A percentile compares a stretch with the other conserved stretches of the same genome.
These are phyloP conservation scores for Crepidodera aurea DNA, from an alignment of 2,888 invertebrate species.

Conservation along the genomic window DNA sequence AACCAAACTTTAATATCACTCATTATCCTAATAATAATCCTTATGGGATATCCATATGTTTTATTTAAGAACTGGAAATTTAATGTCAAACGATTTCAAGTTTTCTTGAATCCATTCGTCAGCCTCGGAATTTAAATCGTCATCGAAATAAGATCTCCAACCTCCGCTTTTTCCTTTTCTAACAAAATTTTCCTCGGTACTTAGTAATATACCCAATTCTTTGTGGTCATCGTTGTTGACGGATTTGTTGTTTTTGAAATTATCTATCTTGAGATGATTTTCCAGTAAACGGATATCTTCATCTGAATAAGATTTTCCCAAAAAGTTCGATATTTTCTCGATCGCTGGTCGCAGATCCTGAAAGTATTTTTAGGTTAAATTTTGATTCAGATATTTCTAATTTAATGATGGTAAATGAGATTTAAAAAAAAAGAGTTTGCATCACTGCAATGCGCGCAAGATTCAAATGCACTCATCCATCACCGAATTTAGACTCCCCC, in stretches of 20 bases:
- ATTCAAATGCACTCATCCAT: too few relatives aligned
- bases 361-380: slow-evolving; percentile 38
- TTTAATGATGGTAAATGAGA: too few relatives aligned
- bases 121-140: slow-evolving; percentile 71
- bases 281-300: slow-evolving; percentile 70
- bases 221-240: slow-evolving; percentile 75
- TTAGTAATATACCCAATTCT: slow-evolving; percentile 68
- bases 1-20: too few relatives aligned
- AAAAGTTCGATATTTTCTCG: slow-evolving; percentile 68
- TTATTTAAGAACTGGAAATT: slow-evolving; percentile 13
- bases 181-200: slow-evolving; percentile 71
- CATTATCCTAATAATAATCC: too few relatives aligned
- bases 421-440: too few relatives aligned
- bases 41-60: too few relatives aligned
- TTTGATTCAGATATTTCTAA: not conserved
- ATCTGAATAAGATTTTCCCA: slow-evolving; percentile 66
- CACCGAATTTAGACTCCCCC: too few relatives aligned
- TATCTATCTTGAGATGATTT: slow-evolving; percentile 79
- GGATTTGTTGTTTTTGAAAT: slow-evolving; percentile 82
- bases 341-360: slow-evolving; percentile 70
- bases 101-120: slow-evolving; percentile 76
- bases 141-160: slow-evolving; percentile 77
- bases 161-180: slow-evolving; percentile 73
- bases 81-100: slow-evolving; percentile 55
- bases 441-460: too few relatives aligned